Conservation (phyloP, 2,888 invertebrate species). For the Dolomedes plantarius region DNA sequence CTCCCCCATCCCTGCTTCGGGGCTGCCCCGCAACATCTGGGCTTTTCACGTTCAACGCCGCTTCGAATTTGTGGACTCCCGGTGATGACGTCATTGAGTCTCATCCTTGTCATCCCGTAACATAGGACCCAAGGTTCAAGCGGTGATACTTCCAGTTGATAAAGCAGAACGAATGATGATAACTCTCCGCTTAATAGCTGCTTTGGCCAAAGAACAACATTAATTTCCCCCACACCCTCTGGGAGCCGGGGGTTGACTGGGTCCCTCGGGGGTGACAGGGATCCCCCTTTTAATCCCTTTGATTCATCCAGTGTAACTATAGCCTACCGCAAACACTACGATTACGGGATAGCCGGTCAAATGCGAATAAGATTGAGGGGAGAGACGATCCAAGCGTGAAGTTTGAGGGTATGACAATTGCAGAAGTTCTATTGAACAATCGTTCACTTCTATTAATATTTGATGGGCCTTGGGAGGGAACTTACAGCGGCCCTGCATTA, state of each 20-base stretch:
- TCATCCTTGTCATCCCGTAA: slow-evolving; percentile 50
- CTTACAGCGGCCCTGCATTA: background rate
- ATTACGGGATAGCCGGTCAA: slow-evolving; percentile 46
- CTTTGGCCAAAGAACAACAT: slow-evolving; percentile 64
- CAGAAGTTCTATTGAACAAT: slow-evolving; percentile 24
- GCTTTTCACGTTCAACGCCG: slow-evolving; percentile 44
- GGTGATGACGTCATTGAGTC: slow-evolving; percentile 47
- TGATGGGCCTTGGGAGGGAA: slow-evolving; percentile 24
- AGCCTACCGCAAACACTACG: slow-evolving; percentile 66
- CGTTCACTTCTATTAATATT: slow-evolving; percentile 36
- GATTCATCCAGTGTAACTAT: slow-evolving; percentile 67
- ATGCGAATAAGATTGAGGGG: slow-evolving; percentile 39
- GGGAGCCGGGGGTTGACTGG: slow-evolving; percentile 5
- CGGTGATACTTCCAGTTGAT: slow-evolving; percentile 60
- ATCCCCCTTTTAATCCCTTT: slow-evolving; percentile 53
- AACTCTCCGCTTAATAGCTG: slow-evolving; percentile 69
- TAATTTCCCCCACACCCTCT: slow-evolving; percentile 60
- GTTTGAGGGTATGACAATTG: slow-evolving; percentile 32
- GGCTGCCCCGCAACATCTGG: slow-evolving; percentile 55
- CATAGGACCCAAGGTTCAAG: slow-evolving; percentile 55
- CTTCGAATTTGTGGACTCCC: background rate
- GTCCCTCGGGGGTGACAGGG: slow-evolving; percentile 34
- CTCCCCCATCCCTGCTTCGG: slow-evolving; percentile 26
- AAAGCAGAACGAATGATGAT: slow-evolving; percentile 64
- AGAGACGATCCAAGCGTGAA: slow-evolving; percentile 43